Evolutionary conservation across 2,888 invertebrate species (phyloP), one percentile per base, ranked within the genome.

Genomic region (Eilema griseolum): DNA sequence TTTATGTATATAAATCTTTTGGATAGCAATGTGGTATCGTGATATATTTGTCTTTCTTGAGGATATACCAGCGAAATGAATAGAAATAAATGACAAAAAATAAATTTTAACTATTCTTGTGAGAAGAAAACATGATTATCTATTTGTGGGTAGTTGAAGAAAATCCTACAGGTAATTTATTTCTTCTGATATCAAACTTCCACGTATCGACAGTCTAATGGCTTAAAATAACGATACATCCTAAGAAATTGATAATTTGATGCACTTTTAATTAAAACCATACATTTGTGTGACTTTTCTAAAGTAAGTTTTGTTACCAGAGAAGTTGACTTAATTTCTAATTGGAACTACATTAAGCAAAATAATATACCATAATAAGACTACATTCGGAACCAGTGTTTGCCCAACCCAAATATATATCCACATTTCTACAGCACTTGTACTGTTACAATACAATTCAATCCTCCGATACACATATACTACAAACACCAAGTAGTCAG

Each of bases 391-490:
- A 52, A 61, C 61, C 61, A 24, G 63, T 46, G 72, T 57, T 66
- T 60, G 46, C 46, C 71, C 60, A 79, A 67, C 72, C 84, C 66
- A 66, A 33, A n/a, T 66, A 60, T 60, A 66, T 66, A 66, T 57
- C 26, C 37, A 28, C 41, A 10, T 20, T 31, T 31, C 46, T 26
- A 28, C 67, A 67, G 67, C 41, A 46, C 14, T n/a, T 28, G 37
- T 33, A 56, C 68, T 41, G 37, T 62, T 62, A 61, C 56, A 31
- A 28, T 41, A 41, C 68, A 37, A 41, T 37, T 24, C 4, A 24
- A 26, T 31, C 52, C 61, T 63, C 28, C 62, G 62, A 57, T 56
- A 57, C 41, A 37, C 26, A 67, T 67, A 56, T 33, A 26, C 24
- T 61, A 61, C 33, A 62, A 46, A 52, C 24, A 33, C 56, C 20